Conservation (phyloP, 2,888 invertebrate species). For the Cantharis lateralis region DNA sequence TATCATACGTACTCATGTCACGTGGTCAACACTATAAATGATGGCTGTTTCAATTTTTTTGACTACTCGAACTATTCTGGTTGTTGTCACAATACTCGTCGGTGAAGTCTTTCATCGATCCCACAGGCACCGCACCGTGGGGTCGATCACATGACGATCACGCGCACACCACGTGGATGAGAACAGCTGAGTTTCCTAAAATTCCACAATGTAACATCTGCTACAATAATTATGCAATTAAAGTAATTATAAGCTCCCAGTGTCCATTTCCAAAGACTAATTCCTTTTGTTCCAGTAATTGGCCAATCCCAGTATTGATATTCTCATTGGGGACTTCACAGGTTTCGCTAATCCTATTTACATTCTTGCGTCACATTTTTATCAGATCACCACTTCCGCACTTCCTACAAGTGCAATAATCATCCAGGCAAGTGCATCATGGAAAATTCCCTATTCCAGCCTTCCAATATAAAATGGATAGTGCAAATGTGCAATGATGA, state of each 20-base stretch:
- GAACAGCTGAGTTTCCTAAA: slow-evolving; percentile 34
- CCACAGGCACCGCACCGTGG: slow-evolving; percentile 40
- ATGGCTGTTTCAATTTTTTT: slow-evolving; percentile 28
- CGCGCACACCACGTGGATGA: slow-evolving; percentile 46
- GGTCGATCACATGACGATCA: slow-evolving; percentile 48
- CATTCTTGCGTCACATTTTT: not conserved
- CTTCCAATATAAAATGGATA: not conserved
- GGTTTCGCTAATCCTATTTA: not conserved
- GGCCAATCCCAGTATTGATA: not conserved
- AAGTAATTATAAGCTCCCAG: not conserved
- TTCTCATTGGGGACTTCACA: not conserved
- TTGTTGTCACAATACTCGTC: slow-evolving; percentile 25
- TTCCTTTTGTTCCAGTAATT: not conserved
- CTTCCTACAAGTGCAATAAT: not conserved
- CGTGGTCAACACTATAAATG: slow-evolving; percentile 41
- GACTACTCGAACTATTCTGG: slow-evolving; percentile 36
- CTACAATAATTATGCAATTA: slow-evolving; percentile 9
- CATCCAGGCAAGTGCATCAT: not conserved
- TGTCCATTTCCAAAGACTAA: not conserved
- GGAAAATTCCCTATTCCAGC: not conserved
- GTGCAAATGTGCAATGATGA: not conserved
- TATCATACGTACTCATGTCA: slow-evolving; percentile 48
- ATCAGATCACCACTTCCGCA: not conserved
- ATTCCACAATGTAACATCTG: slow-evolving; percentile 21
- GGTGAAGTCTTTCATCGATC: slow-evolving; percentile 44